Evolutionary conservation across 2,113 vertebrate species (phyloP).

Genomic region (Etia nguti): DNA sequence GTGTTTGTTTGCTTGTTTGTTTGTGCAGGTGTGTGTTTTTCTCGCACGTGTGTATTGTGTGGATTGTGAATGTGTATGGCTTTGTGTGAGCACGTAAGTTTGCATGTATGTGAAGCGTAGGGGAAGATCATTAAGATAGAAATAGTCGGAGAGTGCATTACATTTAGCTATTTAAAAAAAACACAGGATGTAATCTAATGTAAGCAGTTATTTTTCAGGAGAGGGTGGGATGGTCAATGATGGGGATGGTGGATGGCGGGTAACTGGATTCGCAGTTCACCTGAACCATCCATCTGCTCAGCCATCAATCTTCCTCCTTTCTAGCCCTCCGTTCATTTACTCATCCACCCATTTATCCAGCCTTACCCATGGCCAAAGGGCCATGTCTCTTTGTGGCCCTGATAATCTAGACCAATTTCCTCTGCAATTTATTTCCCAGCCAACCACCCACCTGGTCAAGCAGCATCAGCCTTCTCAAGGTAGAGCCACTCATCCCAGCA

Average conservation of each 20-base stretch:
- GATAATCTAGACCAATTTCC: conserved; percentile 73
- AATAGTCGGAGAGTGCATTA: conserved; percentile 12
- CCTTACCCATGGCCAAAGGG: conserved; percentile 54
- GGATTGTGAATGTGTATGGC: not conserved
- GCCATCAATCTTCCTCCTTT: conserved; percentile 57
- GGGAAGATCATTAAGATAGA: conserved; percentile 37
- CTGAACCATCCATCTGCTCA: conserved; percentile 44
- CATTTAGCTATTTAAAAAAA: not conserved
- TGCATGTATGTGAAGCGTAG: not conserved
- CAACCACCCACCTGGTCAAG: conserved; percentile 69
- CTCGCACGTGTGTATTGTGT: not conserved
- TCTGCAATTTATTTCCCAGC: conserved; percentile 70
- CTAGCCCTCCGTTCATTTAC: conserved; percentile 51
- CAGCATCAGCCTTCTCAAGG: conserved; percentile 65
- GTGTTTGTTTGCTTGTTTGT: conserved; percentile 41
- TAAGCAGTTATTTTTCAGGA: conserved; percentile 37
- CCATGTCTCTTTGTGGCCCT: conserved; percentile 67
- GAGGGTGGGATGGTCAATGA: not conserved
- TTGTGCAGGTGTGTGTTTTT: not conserved
- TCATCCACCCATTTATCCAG: conserved; percentile 60
- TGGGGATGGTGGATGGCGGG: not conserved
- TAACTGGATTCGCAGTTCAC: conserved; percentile 23
- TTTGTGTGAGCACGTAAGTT: not conserved
- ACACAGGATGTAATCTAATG: conserved; percentile 2
- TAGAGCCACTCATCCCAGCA: conserved; percentile 65